Base-by-base conservation (phyloP, 1,140 invertebrate species). In the Drosophila repleta region DNA sequence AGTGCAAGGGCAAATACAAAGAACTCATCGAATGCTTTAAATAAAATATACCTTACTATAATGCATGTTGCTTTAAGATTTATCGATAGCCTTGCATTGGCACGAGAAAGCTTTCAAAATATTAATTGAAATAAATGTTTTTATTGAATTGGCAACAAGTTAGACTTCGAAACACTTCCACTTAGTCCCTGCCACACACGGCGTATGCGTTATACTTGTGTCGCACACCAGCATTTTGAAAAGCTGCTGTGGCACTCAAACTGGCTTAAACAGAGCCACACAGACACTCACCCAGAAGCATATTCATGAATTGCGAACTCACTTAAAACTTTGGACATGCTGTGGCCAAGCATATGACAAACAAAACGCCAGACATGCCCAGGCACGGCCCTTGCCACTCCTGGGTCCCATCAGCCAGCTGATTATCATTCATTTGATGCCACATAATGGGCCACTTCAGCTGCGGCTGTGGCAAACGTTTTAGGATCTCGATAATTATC, bases 391-490 rank as follows among this genome's bases (percentile, higher is more conserved):
- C 43, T 21, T 20, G 39, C 39, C 5, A 8, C 24, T 4, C 41
- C 17, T 7, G 32, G 20, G 15, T 5, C 29, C 29, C 10, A 58
- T 49, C 29, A 29, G 57, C 46, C n/a, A 20, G 46, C 64, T 60
- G 64, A 67, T 67, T 67, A 60, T 60, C 64, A 60, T 67, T 49
- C 56, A 49, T 60, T 67, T 67, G 64, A 7, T 48, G 65, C 56
- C 64, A 56, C 70, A 67, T 26, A 72, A 55, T 46, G 18, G 39
- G 39, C 20, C 70, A 73, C 49, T 73, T 64, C 53, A 60, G 56
- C 63, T 70, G 37, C 52, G 66, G 39, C 58, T 21, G 56, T 46
- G 21, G 46, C 53, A 70, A 70, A 43, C 48, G 46, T 52, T 74
- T 70, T 49, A 37, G 32, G 52, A 39, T 57, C 51, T 60, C 53